phyloP scores from a whole-genome alignment of 2,113 vertebrate species.

The Phaethornis superciliosus region DNA sequence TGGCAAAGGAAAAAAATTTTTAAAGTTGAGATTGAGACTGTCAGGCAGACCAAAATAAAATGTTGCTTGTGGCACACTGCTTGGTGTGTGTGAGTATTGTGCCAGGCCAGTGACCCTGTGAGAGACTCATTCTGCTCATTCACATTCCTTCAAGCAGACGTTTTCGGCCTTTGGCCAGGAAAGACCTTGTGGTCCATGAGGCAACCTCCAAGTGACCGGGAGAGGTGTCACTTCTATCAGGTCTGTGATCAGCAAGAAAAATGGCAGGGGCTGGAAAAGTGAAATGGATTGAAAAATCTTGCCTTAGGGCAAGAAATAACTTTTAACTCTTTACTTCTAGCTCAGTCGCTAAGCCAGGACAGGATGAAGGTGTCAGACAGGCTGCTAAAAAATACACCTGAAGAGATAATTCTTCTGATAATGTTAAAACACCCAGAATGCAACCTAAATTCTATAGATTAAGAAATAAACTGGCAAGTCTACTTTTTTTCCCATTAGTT shows the following conservation, averaged over 20 bases:
- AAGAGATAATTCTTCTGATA: not conserved
- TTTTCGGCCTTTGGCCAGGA: not conserved
- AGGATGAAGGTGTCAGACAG: not conserved
- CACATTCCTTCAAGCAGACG: not conserved
- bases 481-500: not conserved
- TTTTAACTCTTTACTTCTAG: not conserved
- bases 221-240: not conserved
- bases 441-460: not conserved
- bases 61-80: not conserved
- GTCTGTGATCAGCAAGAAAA: not conserved
- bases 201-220: not conserved
- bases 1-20: not conserved
- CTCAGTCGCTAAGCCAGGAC: not conserved
- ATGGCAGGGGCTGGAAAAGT: not conserved
- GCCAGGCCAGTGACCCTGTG: not conserved
- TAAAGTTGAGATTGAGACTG: not conserved
- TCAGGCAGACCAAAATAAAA: not conserved
- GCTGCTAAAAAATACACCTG: not conserved
- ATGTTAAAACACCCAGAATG: not conserved
- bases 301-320: not conserved
- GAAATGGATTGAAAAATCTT: constrained; percentile 4
- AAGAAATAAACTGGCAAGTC: not conserved
- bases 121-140: not conserved
- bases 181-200: not conserved
- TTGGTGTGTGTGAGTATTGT: not conserved